These are phyloP conservation scores for Drosophila lowei DNA, from an alignment of 1,140 invertebrate species.

Conservation along the genomic window DNA sequence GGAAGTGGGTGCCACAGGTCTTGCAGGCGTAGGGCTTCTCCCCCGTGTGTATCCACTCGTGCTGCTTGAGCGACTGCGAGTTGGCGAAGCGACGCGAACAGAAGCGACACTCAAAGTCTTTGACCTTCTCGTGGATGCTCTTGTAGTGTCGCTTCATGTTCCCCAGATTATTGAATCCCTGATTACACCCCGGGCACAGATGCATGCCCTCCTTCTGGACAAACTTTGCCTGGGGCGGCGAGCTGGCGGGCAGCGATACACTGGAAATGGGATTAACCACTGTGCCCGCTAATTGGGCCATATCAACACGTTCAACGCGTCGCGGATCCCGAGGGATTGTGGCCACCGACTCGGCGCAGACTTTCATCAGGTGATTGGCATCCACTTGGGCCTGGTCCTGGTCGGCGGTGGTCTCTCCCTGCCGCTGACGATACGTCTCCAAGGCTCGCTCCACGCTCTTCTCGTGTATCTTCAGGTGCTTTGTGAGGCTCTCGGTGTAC, in stretches of 20 bases:
- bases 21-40: constrained; percentile 75
- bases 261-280: constrained; percentile 73
- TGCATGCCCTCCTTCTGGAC: constrained; percentile 74
- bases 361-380: constrained; percentile 66
- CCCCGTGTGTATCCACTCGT: constrained; percentile 84
- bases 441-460: constrained; percentile 72
- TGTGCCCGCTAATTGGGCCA: constrained; percentile 71
- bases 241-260: constrained; percentile 44
- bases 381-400: constrained; percentile 21
- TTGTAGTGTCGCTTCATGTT: constrained; percentile 80
- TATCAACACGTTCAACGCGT: constrained; percentile 72
- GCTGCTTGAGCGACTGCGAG: constrained; percentile 78
- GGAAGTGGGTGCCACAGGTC: constrained; percentile 68
- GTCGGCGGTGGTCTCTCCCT: constrained; percentile 33
- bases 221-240: constrained; percentile 42
- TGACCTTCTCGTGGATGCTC: constrained; percentile 79
- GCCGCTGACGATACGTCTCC: constrained; percentile 72
- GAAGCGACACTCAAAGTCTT: constrained; percentile 78
- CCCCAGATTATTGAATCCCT: constrained; percentile 74
- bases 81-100: constrained; percentile 77
- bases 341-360: constrained; percentile 75
- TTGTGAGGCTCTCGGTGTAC: constrained; percentile 71
- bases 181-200: constrained; percentile 71
- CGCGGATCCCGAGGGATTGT: constrained; percentile 71
- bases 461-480: constrained; percentile 77